Base-by-base conservation (phyloP, 2,888 invertebrate species). In the Apomyelois bistriatella region DNA sequence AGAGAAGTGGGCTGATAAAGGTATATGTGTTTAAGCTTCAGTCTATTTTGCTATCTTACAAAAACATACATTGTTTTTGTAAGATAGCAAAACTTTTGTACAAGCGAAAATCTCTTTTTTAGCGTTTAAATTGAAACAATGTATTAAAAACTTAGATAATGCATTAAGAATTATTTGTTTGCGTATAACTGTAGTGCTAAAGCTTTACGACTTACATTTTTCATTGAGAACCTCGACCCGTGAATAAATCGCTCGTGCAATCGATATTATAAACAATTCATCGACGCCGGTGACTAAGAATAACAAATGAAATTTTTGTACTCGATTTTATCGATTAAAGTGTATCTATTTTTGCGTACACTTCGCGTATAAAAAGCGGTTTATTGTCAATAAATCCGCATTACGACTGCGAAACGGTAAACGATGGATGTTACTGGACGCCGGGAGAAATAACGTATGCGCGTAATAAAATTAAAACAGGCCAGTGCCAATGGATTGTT, bases 321-420 rank as follows among this genome's bases (percentile, higher is more conserved):
- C 41, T 52, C 43, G 53, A 54, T 56, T 57, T 58, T 58, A 56
- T 51, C 54, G 56, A 53, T 53, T 42, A 48, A 36, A 49, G 53
- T 57, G 54, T 62, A 62, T 59, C 59, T 58, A 58, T 57, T 58
- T 57, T 57, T 17, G 54, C 54, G 54, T 58, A 58, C 60, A 60
- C 62, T 65, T 65, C 59, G 58, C 65, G 63, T 64, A 58, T 64
- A 63, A 66, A 64, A 72, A 67, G 57, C 63, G 62, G 65, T 78
- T 76, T 73, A 78, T 72, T 69, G 67, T 59, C 68, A 61, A 75
- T 76, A 76, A 74, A 78, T 76, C 65, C 65, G 58, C 48, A 58
- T 58, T 65, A 73, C 69, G 68, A 59, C 58, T 46, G 46, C 9
- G 46, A 35, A 32, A 15, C 32, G 46, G 46, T 30, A 35, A 46